phyloP scores from a whole-genome alignment of 2,888 invertebrate species.

The Ctena decussata region DNA sequence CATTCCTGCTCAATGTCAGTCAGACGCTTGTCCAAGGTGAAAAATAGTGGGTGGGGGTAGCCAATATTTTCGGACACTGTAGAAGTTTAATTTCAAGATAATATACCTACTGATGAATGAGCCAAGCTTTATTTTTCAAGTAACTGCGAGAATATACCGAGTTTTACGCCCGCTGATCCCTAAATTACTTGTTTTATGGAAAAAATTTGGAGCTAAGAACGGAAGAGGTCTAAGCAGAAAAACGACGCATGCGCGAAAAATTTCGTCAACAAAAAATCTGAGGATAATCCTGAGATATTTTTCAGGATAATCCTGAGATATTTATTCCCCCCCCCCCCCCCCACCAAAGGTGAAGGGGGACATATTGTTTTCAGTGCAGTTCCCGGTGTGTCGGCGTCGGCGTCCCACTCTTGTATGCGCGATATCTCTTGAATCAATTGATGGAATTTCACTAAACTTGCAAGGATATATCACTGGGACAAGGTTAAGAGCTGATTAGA shows the following conservation, averaged over 20 bases:
- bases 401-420: no score
- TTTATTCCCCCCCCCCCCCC: no score
- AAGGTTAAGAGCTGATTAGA: no score
- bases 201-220: neutral
- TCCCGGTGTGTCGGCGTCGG: no score
- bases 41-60: neutral
- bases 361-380: no score
- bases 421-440: no score
- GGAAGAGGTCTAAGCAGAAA: neutral
- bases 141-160: neutral
- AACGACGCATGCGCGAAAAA: constrained; percentile 4
- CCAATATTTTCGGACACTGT: neutral
- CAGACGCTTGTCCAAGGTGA: neutral
- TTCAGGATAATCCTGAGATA: no score
- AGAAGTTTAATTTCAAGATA: neutral
- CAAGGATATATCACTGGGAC: no score
- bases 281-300: no score
- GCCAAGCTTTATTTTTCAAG: neutral
- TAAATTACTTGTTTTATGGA: neutral
- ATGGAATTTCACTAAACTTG: no score
- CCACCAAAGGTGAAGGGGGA: no score
- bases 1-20: neutral
- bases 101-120: neutral
- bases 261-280: no score
- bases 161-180: neutral